Percentiles rank a stretch among this genome's conserved stretches.
phyloP scores from a whole-genome alignment of 37 sponge, comb jelly and placozoan species.

The Dysidea cf. avara region DNA sequence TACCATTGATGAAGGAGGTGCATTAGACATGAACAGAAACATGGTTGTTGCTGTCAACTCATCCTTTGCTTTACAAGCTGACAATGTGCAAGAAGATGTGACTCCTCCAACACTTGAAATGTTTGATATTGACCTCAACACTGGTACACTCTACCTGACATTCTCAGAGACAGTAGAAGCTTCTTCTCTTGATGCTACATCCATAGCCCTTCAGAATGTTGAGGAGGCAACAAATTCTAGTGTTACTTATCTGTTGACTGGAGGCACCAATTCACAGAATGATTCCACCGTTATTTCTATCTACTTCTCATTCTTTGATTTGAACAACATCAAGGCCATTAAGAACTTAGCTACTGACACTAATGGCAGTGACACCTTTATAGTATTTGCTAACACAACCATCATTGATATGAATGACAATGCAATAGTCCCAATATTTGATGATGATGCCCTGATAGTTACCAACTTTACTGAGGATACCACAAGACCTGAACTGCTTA shows the following conservation, averaged over 20 bases:
- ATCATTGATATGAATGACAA: slow-evolving; percentile 86
- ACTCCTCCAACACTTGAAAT: slow-evolving; percentile 49
- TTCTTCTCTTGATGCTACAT: slow-evolving; percentile 53
- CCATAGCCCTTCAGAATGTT: slow-evolving; percentile 63
- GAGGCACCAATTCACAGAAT: slow-evolving; percentile 40
- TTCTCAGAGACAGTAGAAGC: slow-evolving; percentile 89
- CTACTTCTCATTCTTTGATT: slow-evolving; percentile 69
- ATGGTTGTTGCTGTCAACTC: slow-evolving; percentile 19
- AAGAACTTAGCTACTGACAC: slow-evolving; percentile 54
- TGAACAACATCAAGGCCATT: slow-evolving; percentile 88
- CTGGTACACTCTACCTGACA: slow-evolving; percentile 54
- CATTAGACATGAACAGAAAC: slow-evolving; percentile 73
- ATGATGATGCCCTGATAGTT: slow-evolving; percentile 39
- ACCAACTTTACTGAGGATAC: slow-evolving; percentile 70
- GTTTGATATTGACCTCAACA: slow-evolving; percentile 66
- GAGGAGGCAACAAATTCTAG: background rate
- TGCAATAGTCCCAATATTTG: slow-evolving; percentile 37
- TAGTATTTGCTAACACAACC: slow-evolving; percentile 48
- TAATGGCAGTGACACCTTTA: slow-evolving; percentile 57
- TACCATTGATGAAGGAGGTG: slow-evolving; percentile 48
- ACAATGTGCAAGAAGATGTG: slow-evolving; percentile 29
- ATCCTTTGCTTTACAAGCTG: slow-evolving; percentile 32
- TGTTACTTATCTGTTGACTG: slow-evolving; percentile 71
- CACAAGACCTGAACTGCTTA: slow-evolving; percentile 63
- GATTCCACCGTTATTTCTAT: slow-evolving; percentile 72